These are phyloP conservation scores for Ariolimax columbianus DNA, from an alignment of 2,888 invertebrate species.

Conservation along the genomic window DNA sequence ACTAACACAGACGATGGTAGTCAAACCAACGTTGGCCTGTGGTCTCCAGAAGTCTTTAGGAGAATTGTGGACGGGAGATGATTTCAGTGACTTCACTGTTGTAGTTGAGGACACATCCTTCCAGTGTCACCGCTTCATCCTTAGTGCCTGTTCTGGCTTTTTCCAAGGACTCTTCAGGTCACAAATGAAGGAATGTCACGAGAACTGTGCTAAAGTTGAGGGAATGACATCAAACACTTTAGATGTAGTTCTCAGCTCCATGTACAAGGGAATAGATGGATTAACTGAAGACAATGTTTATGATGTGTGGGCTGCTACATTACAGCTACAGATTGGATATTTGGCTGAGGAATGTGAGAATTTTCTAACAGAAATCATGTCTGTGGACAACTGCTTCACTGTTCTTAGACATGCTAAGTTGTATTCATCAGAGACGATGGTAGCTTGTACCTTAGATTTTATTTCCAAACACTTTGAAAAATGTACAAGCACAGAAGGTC, in stretches of 20 bases:
- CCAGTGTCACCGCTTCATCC: constrained; percentile 32
- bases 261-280: neutral
- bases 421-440: neutral
- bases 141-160: constrained; percentile 12
- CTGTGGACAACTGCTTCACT: neutral
- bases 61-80: neutral
- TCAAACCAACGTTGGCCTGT: neutral
- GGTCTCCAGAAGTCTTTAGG: neutral
- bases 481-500: neutral
- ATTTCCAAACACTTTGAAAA: neutral
- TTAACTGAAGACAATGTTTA: neutral
- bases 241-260: neutral
- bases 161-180: constrained; percentile 17
- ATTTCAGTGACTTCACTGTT: constrained; percentile 12
- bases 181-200: constrained; percentile 2
- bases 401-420: neutral
- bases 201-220: neutral
- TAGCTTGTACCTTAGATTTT: neutral
- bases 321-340: neutral
- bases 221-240: neutral
- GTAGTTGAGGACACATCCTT: constrained; percentile 9
- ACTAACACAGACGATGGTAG: no score
- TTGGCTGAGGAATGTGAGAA: neutral
- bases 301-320: neutral
- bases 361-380: neutral